Conservation (phyloP, 2,888 invertebrate genomes). For the Thalpophila matura region DNA sequence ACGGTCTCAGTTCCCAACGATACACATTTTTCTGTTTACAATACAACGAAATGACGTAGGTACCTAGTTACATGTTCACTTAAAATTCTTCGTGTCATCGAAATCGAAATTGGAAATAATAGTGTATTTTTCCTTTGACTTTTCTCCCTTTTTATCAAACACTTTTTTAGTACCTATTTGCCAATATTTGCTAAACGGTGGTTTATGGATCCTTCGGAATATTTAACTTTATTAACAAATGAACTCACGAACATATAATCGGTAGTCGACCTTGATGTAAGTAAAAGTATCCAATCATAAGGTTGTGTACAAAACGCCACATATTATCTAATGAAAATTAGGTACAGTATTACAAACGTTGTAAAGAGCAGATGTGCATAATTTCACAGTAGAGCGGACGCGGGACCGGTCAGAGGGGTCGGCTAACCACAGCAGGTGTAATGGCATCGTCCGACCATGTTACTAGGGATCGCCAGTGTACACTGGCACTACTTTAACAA, state of each 20-base stretch:
- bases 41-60: conserved; percentile 34
- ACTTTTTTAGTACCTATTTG: too few relatives aligned
- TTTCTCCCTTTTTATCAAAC: too few relatives aligned
- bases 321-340: conserved; percentile 50
- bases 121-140: too few relatives aligned
- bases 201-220: not conserved
- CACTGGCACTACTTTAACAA: conserved; percentile 22
- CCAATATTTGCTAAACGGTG: not conserved
- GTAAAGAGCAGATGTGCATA: conserved; percentile 82
- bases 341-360: conserved; percentile 52
- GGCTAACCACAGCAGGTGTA: conserved; percentile 84
- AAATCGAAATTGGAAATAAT: conserved; percentile 20
- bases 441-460: conserved; percentile 55
- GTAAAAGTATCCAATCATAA: conserved; percentile 11
- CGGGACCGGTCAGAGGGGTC: conserved; percentile 83
- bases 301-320: conserved; percentile 16
- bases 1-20: conserved; percentile 57
- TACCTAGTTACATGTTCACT: too few relatives aligned
- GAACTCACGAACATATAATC: not conserved
- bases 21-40: conserved; percentile 48
- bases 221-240: not conserved
- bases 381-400: conserved; percentile 86
- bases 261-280: conserved; percentile 30
- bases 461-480: conserved; percentile 46
- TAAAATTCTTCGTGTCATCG: conserved; percentile 21